Evolutionary conservation across 1,140 invertebrate species (phyloP).

Genomic region (Dendroctonus ponderosae): DNA sequence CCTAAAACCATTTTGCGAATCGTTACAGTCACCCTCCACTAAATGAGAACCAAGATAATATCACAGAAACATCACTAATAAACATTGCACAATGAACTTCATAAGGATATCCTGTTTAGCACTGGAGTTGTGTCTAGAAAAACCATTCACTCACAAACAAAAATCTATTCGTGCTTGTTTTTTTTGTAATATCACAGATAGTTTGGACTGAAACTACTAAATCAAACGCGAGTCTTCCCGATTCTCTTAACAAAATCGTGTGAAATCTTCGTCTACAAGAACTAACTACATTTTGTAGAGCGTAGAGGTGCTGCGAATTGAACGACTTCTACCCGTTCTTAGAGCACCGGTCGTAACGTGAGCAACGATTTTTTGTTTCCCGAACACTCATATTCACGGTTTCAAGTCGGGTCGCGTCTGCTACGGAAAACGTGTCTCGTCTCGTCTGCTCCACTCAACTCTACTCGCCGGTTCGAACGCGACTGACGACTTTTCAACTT

Average conservation of each 20-base stretch:
- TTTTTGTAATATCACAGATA: conserved; percentile 21
- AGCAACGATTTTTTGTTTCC: conserved; percentile 23
- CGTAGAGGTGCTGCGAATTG: conserved; percentile 2
- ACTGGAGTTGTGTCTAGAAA: not conserved
- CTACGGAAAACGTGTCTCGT: not conserved
- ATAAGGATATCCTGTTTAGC: conserved; percentile 22
- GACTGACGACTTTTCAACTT: conserved; percentile 35
- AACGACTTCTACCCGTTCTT: conserved; percentile 21
- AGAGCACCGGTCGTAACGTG: conserved; percentile 13
- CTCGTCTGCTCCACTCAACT: not conserved
- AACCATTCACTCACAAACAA: conserved; percentile 7
- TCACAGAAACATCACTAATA: conserved; percentile 31
- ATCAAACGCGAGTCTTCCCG: not conserved
- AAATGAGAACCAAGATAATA: conserved; percentile 28
- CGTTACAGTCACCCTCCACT: conserved; percentile 25
- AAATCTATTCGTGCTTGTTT: not conserved
- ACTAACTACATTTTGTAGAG: conserved; percentile 17
- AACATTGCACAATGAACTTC: conserved; percentile 27
- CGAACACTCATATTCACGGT: conserved; percentile 23
- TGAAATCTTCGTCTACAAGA: conserved; percentile 8
- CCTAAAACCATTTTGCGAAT: conserved; percentile 25
- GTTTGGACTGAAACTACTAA: conserved; percentile 7
- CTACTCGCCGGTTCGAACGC: conserved; percentile 22
- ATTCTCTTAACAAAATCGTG: conserved; percentile 1
- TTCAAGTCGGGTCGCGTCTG: not conserved